Evolutionary conservation across 2,113 vertebrate genomes (phyloP), one percentile per base, ranked within the genome.

Genomic region (Cavia porcellus): DNA sequence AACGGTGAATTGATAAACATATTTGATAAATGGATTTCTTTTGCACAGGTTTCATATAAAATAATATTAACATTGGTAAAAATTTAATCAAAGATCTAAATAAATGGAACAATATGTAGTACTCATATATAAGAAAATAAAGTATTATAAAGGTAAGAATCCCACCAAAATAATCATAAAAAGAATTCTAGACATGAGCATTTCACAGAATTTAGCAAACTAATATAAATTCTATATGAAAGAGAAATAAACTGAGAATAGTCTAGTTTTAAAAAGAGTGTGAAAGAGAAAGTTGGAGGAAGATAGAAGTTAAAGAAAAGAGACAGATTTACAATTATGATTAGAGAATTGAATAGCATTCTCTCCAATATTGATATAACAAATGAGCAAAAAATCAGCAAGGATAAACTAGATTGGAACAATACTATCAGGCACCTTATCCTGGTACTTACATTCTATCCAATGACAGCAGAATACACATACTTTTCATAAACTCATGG

Each of bases 271-370:
- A 22, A 70, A 90, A 93, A 45, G 35, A 42, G 7, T 64, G 4
- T 42, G n/a, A 35, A 82, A 35, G 42, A 57, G n/a, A 84, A 94
- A 94, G 19, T 84, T 91, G 61, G 7, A 84, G 77, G 88, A 96
- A n/a, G 38, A 64, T 30, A 92, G 47, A 90, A 68, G 15, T 86
- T 45, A 14, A 92, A 89, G 72, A 57, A 90, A 85, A 92, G 13
- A 92, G 32, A 89, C 1, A 79, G 68, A 83, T 25, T 61, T 57
- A 89, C 4, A 52, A 24, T 86, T 57, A 38, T 92, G 64, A 22
- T n/a, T 66, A 93, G 28, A 81, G 35, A 96, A 42, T n/a, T 93
- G 22, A 75, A 59, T 86, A 92, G 86, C n/a, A 59, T 22, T 83
- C 19, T 52, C n/a, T 72, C n/a, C 85, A 89, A 74, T 68, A 55